Conservation (phyloP, 2,113 vertebrate species). For the Rallus limicola region DNA sequence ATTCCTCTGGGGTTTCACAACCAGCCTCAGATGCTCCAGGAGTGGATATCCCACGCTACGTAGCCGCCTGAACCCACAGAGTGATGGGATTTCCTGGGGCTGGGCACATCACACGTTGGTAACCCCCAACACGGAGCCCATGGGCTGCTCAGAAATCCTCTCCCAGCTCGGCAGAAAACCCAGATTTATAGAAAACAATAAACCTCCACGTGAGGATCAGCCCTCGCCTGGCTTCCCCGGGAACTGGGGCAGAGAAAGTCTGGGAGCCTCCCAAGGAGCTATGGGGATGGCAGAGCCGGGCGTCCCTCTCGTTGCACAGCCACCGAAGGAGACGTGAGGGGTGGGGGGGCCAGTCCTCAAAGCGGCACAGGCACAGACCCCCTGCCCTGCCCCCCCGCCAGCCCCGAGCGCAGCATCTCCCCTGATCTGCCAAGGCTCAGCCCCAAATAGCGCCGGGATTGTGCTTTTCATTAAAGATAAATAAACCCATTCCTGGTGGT, state of each 20-base stretch:
- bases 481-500: neutral
- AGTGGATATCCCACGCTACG: fast-evolving
- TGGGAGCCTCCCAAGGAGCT: neutral
- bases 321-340: no score
- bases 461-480: neutral
- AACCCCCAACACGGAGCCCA: fast-evolving
- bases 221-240: neutral
- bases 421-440: neutral
- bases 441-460: neutral
- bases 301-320: neutral
- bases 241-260: slow-evolving; percentile 14
- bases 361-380: neutral
- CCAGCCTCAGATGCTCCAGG: fast-evolving
- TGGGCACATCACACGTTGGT: fast-evolving
- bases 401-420: neutral
- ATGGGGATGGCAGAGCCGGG: fast-evolving
- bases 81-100: fast-evolving
- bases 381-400: fast-evolving
- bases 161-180: fast-evolving
- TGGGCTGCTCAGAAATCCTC: neutral
- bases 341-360: neutral
- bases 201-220: neutral
- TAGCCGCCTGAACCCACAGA: fast-evolving
- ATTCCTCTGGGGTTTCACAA: fast-evolving
- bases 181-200: neutral